Base-by-base conservation (phyloP, 37 sponge, comb jelly and placozoan species). In the Cliona cf. orientalis region DNA sequence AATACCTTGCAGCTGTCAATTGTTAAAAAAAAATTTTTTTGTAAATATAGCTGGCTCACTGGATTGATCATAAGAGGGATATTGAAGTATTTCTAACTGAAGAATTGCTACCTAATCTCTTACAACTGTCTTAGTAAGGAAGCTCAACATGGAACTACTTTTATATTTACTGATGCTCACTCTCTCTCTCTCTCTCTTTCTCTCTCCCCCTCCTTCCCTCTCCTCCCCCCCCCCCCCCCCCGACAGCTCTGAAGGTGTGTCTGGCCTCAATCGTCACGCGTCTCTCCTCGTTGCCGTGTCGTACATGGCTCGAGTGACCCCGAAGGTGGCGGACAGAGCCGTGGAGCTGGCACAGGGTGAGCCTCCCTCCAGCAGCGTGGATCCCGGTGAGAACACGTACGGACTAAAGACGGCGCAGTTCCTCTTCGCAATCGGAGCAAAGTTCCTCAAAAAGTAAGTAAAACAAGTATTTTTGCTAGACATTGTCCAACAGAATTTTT, bases 301-400 rank as follows among this genome's bases (percentile, higher is more conserved):
- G 63, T 91, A 86, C 70, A 69, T 91, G 78, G 66, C 83, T 0
- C 40, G 83, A 28, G 59, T 91, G 69, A 91, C 29, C 58, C 87
- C 91, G 12, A 53, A 72, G 63, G 86, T 81, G 26, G 91, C 86
- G 2, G 91, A 91, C 59, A 64, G 72, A 11, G 86, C 86, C 25
- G 42, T 85, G 21, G 71, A 64, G 3, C 37, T 76, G 43, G 69
- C 76, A 9, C 59, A 42, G 0, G 80, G 90, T 3, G 44, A n/a
- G 25, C 42, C 58, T 9, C 64, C 21, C 37, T 56, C 46, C 0
- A 19, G 36, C 34, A 6, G 41, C 29, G 62, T 36, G 35, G 65
- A 82, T 49, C 28, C 34, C 9, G 26, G 63, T 45, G 9, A 46
- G 39, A 65, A 43, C 31, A 78, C 74, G 5, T 23, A 63, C 32